Evolutionary conservation across 2,888 invertebrate species (phyloP).

Genomic region (Drosophila lutescens): DNA sequence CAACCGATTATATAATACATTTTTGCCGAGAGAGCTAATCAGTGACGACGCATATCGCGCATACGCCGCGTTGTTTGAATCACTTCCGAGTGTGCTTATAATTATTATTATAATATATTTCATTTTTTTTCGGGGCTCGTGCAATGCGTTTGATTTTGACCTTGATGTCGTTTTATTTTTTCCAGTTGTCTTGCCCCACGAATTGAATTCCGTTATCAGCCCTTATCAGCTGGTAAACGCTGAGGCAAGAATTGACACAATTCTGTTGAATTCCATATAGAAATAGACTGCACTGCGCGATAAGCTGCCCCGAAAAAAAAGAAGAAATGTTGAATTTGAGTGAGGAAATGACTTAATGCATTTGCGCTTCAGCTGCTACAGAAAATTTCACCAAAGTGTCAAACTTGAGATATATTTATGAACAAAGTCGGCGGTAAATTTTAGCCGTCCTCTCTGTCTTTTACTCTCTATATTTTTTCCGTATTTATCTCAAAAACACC

Average conservation of each 20-base stretch:
- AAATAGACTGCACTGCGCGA: slow-evolving; percentile 18
- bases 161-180: slow-evolving; percentile 17
- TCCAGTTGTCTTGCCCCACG: slow-evolving; percentile 4
- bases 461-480: neutral
- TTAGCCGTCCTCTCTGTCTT: slow-evolving; percentile 1
- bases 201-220: slow-evolving; percentile 21
- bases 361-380: slow-evolving; percentile 33
- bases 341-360: slow-evolving; percentile 26
- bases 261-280: slow-evolving; percentile 20
- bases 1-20: slow-evolving; percentile 40
- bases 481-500: slow-evolving; percentile 24
- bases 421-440: slow-evolving; percentile 35
- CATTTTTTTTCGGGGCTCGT: slow-evolving; percentile 10
- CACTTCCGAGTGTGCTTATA: slow-evolving; percentile 24
- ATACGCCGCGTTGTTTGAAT: slow-evolving; percentile 32
- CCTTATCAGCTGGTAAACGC: slow-evolving; percentile 20
- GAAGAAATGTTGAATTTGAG: neutral
- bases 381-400: slow-evolving; percentile 31
- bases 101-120: neutral
- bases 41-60: slow-evolving; percentile 22
- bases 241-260: slow-evolving; percentile 29
- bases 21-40: slow-evolving; percentile 11
- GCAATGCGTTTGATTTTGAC: slow-evolving; percentile 38
- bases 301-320: slow-evolving; percentile 6
- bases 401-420: slow-evolving; percentile 49